phyloP scores from a whole-genome alignment of 2,888 invertebrate species.

The Pecten maximus region DNA sequence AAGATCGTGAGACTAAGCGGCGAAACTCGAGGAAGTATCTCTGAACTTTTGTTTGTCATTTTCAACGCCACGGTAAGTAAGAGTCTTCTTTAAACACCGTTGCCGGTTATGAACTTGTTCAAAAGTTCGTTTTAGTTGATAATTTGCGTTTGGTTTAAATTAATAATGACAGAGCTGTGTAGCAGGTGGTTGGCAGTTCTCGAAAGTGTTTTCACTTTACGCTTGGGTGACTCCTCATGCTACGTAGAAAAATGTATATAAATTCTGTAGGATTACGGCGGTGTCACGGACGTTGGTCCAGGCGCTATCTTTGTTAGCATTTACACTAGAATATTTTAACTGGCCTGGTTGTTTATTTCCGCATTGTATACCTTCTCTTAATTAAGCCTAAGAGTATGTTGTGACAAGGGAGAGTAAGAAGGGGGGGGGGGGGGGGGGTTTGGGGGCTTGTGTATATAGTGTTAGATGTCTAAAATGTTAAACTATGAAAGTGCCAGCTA shows the following conservation, averaged over 20 bases:
- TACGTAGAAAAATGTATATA: background rate
- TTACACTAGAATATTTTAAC: no score
- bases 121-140: background rate
- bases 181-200: constrained; percentile 2
- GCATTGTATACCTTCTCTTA: no score
- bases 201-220: constrained; percentile 19
- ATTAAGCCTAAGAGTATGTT: no score
- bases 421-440: no score
- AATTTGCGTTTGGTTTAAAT: background rate
- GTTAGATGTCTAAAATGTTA: no score
- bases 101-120: background rate
- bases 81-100: background rate
- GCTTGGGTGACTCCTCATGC: background rate
- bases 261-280: no score
- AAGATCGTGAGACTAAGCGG: constrained; percentile 15
- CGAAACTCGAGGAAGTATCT: constrained; percentile 1
- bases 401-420: no score
- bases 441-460: no score
- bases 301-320: background rate
- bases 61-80: background rate
- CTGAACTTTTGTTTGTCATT: background rate
- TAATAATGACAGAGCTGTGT: background rate
- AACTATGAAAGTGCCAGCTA: no score
- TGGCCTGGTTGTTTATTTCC: no score
- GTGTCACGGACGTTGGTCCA: background rate